A percentile compares a stretch with the other conserved stretches of the same genome.
Conservation (phyloP, 1,140 invertebrate species). For the Bombyx mori region ASM3026992v2 NC_085113.1:6695001-6695500, state of each 20-base stretch:
- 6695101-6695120: too few relatives aligned
- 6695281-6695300: slow-evolving; percentile 94
- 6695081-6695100: too few relatives aligned
- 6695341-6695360: slow-evolving; percentile 91
- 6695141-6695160: too few relatives aligned
- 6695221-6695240: slow-evolving; percentile 93
- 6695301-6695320: slow-evolving; percentile 90
- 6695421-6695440: slow-evolving; percentile 94
- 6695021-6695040: too few relatives aligned
- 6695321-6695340: slow-evolving; percentile 85
- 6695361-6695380: slow-evolving; percentile 98
- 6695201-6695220: slow-evolving; percentile 92
- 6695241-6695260: slow-evolving; percentile 92
- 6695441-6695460: slow-evolving; percentile 66
- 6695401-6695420: slow-evolving; percentile 97
- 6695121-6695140: too few relatives aligned
- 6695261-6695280: slow-evolving; percentile 87
- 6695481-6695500: too few relatives aligned
- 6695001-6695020: too few relatives aligned
- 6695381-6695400: slow-evolving; percentile 97
- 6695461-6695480: too few relatives aligned
- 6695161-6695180: too few relatives aligned
- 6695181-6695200: not conserved
- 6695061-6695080: too few relatives aligned
- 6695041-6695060: too few relatives aligned